Conservation (phyloP, 1,140 invertebrate species). For the Lucilia sericata region DNA sequence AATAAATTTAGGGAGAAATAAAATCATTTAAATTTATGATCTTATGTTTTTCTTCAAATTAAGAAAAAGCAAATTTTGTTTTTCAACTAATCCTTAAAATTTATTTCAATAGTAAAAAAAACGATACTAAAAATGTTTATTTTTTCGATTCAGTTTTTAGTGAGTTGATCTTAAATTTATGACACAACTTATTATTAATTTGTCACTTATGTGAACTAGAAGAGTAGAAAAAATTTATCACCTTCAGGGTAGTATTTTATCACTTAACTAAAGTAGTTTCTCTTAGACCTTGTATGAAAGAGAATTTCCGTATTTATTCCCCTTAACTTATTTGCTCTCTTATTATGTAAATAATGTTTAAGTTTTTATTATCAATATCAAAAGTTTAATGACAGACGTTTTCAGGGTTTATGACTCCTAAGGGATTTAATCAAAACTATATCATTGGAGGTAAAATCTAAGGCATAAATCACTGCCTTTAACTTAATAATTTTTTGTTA, state of each 20-base stretch:
- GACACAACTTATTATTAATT: slow-evolving; percentile 67
- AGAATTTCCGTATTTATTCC: background rate
- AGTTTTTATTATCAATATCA: background rate
- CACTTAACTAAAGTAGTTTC: background rate
- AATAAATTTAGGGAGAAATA: background rate
- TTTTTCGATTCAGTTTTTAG: background rate
- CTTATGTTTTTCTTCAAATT: background rate
- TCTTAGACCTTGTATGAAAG: background rate
- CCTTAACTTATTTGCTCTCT: no score
- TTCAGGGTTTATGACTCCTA: slow-evolving; percentile 26
- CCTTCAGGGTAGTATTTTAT: slow-evolving; percentile 19
- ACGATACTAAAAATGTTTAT: background rate
- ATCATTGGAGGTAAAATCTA: no score
- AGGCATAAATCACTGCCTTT: no score
- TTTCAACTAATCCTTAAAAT: background rate
- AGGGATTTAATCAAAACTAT: slow-evolving; percentile 9
- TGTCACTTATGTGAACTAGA: slow-evolving; percentile 55
- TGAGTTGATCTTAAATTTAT: slow-evolving; percentile 55
- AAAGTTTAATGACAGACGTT: slow-evolving; percentile 25
- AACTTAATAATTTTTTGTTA: slow-evolving; percentile 16
- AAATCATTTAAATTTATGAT: background rate
- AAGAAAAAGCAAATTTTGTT: background rate
- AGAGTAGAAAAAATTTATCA: slow-evolving; percentile 23
- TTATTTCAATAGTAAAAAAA: background rate
- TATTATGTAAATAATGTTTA: background rate